Evolutionary conservation across 2,113 vertebrate species (phyloP), one percentile per base, ranked within the genome.

Genomic region (Mastomys coucha): DNA sequence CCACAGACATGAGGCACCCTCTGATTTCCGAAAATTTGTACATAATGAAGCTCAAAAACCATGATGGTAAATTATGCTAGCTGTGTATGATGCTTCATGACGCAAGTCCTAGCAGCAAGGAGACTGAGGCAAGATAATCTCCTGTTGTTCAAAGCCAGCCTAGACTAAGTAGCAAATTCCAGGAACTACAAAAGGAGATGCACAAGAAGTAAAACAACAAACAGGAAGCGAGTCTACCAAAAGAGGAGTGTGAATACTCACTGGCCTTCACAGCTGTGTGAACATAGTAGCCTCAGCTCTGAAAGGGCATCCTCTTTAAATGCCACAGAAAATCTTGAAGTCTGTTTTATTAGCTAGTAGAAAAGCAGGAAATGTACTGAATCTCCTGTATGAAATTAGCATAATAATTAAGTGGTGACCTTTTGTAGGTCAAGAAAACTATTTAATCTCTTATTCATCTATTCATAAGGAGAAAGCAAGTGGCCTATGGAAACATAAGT

Each of bases 381-480:
- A 96, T 65, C 76, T 75, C 87, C 7, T 95, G 65, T 76, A 96
- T 98, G 89, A 96, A 96, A 98, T 98, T 98, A 98, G 95, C 97
- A 97, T 97, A 97, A 97, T 98, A 98, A 98, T 98, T 98, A 98
- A 98, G 96, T 36, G 95, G 93, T 97, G 94, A 98, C 89, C 93
- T 97, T 97, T 96, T 97, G 53, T 98, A 98, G 98, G 96, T 98
- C 96, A 98, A 63, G 91, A 72, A 94, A 97, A 92, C 94, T 98
- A 81, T 96, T 98, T 98, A 97, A 98, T 98, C 95, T 98, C 95
- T 96, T 95, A 97, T 96, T 98, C 96, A 96, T 98, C 91, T 98
- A n/a, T 96, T 92, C 96, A 84, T 56, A 86, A 92, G 94, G 92
- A 97, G 93, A 65, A 94, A 97, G 53, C 87, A 95, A 70, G 58